Conservation (phyloP, 2,113 vertebrate genomes). For the Daubentonia madagascariensis region DNA sequence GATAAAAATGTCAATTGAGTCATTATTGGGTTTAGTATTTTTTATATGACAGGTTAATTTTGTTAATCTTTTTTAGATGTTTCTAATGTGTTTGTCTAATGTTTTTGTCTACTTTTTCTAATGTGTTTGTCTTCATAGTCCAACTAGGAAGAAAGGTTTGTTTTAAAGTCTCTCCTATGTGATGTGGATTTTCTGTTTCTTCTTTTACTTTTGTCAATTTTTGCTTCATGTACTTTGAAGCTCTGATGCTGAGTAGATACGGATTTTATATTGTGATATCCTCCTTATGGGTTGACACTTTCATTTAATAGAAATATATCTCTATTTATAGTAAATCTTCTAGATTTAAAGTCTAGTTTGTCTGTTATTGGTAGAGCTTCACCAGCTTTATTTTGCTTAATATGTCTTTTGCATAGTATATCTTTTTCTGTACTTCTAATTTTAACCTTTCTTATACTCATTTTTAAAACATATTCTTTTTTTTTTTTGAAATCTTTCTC, state of each 20-base stretch:
- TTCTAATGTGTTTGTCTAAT: background rate
- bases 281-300: background rate
- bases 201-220: background rate
- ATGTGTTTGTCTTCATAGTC: background rate
- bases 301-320: background rate
- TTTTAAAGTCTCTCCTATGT: background rate
- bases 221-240: background rate
- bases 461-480: background rate
- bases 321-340: background rate
- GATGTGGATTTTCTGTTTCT: background rate
- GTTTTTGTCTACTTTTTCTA: background rate
- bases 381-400: background rate
- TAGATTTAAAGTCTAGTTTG: background rate
- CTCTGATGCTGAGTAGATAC: background rate
- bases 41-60: background rate
- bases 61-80: background rate
- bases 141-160: background rate
- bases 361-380: background rate
- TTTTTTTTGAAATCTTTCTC: constrained; percentile 4
- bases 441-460: background rate
- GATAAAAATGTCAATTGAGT: background rate
- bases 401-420: background rate
- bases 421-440: background rate
- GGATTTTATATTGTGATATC: background rate
- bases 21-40: background rate